Conservation (phyloP, 1,140 invertebrate species). For the Lordiphosa mommai region DNA sequence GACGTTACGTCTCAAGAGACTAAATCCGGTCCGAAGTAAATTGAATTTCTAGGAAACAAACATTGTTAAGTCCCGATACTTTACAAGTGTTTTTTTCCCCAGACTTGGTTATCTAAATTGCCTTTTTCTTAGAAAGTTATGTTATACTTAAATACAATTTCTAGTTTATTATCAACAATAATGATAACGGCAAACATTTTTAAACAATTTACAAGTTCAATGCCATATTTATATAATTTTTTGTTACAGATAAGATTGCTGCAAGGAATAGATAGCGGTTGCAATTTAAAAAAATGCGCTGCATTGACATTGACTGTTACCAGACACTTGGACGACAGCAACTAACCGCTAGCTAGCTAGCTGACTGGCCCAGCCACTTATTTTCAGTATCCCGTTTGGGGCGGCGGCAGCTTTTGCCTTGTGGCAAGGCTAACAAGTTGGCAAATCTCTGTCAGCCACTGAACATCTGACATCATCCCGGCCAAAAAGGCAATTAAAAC, state of each 20-base stretch:
- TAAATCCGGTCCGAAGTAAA: no score
- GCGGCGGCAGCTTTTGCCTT: constrained; percentile 8
- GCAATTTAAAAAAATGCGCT: background rate
- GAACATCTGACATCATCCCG: constrained; percentile 31
- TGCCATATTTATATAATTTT: constrained; percentile 3
- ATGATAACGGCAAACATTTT: no score
- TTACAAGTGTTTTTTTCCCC: no score
- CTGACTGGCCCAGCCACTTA: constrained; percentile 32
- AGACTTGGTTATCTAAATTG: no score
- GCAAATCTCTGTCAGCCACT: constrained; percentile 16
- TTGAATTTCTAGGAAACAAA: no score
- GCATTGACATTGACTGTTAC: background rate
- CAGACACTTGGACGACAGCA: constrained; percentile 43
- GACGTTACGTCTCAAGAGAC: no score
- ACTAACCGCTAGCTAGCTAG: background rate
- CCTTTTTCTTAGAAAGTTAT: background rate
- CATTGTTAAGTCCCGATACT: no score
- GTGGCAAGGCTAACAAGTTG: constrained; percentile 44
- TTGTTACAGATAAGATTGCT: background rate
- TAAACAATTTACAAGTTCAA: constrained; percentile 23
- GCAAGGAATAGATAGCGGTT: constrained; percentile 6
- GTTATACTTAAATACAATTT: constrained; percentile 12
- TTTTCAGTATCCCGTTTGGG: constrained; percentile 32
- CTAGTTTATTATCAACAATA: no score
- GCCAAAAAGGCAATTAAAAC: constrained; percentile 49